Conservation (phyloP, 2,888 invertebrate genomes). For the Mechanitis messenoides region DNA sequence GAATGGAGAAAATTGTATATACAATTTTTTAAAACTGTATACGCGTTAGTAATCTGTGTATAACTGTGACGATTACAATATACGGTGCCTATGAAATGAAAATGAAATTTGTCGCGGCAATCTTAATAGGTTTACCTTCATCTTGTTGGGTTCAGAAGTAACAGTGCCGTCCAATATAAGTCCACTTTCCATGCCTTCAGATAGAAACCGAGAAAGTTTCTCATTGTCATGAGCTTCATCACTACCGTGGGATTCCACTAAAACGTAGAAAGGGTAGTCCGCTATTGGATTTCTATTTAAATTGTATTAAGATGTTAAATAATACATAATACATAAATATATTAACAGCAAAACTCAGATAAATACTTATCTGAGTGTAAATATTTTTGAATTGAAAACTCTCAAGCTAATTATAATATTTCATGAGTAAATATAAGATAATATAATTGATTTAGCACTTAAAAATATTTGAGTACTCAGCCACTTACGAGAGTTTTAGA, state of each 20-base stretch:
- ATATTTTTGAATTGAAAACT: no score
- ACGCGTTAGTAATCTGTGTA: no score
- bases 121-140: slow-evolving; percentile 73
- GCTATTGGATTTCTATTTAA: slow-evolving; percentile 73
- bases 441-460: no score
- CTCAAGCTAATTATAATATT: no score
- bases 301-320: not conserved
- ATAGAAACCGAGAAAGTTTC: slow-evolving; percentile 88
- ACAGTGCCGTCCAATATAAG: slow-evolving; percentile 89
- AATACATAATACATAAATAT: not conserved
- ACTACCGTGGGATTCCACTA: slow-evolving; percentile 93
- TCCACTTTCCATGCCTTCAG: slow-evolving; percentile 81
- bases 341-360: not conserved
- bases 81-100: no score
- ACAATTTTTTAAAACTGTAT: no score
- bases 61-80: no score
- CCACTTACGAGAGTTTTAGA: slow-evolving; percentile 68
- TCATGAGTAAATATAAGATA: no score
- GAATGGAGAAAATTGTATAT: no score
- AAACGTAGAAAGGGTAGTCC: slow-evolving; percentile 87
- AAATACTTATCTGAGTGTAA: no score
- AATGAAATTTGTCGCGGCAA: no score
- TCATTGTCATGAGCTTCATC: slow-evolving; percentile 89
- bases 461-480: not conserved
- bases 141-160: slow-evolving; percentile 88